Base-by-base conservation (phyloP, 2,113 vertebrate species). In the Gnathonemus longibarbis region DNA sequence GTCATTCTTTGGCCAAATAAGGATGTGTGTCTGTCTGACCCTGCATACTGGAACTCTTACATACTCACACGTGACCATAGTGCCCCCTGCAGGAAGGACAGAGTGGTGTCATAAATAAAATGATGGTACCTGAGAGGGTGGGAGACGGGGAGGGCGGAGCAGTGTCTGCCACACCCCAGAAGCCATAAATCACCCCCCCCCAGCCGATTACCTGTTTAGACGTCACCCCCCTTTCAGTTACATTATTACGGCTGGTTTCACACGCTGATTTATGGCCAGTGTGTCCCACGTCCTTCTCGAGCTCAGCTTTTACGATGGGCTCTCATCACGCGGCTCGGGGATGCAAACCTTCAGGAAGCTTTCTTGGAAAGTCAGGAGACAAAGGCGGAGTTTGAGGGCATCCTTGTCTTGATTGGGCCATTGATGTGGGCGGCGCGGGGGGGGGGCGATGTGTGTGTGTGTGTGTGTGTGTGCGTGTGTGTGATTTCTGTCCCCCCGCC, bases 1-100 rank as follows among this genome's bases (percentile, higher is more conserved):
- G 3, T 39, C 27, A 77, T 39, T 39, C 35, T 39, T 35, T 66
- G 58, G 58, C 58, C 58, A 66, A 66, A 27, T 66, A 11, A 66
- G 27, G 3, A 27, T 66, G 21, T 58, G 58, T n/a, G 62, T 31
- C n/a, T 8, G 77, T 21, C 13, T 19, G 77, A 83, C 31, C 77
- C 6, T 21, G 39, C 10, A 17, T 80, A 21, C 39, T 31, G 88
- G 53, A 53, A 24, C 87, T 49, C 35, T 17, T 74, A 21, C 77
- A 35, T 45, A 87, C 58, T 90, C 89, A 87, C 80, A 87, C 83
- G 9, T 84, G n/a, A 48, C 58, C 11, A 56, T 66, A 50, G 84
- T 21, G 52, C 31, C 24, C 19, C 27, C n/a, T 42, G 45, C 24
- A 45, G 13, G 42, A 17, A 56, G 74, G 42, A 17, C 0, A 2